Conservation (phyloP, 2,797 vertebrate species). For the Myripristis jacobus region DNA sequence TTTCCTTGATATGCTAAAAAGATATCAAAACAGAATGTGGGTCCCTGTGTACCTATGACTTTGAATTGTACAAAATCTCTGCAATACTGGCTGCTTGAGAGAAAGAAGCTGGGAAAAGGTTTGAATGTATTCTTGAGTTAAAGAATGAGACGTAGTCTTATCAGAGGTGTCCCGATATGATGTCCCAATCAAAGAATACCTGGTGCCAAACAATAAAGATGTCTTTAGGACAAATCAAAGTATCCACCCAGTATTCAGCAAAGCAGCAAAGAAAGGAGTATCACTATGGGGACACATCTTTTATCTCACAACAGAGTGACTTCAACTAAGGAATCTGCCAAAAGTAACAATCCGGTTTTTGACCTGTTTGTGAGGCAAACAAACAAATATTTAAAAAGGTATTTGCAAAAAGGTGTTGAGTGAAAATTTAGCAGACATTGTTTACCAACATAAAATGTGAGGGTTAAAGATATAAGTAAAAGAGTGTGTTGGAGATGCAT, state of each 20-base stretch:
- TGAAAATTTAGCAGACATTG: slow-evolving; percentile 1
- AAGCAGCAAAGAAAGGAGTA: neutral
- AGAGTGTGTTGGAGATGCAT: slow-evolving; percentile 15
- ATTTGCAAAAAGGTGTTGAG: neutral
- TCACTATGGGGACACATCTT: neutral
- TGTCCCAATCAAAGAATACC: slow-evolving; percentile 22
- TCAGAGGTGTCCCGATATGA: slow-evolving; percentile 9
- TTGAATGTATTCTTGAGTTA: slow-evolving; percentile 33
- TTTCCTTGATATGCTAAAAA: neutral
- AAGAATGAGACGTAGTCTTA: slow-evolving; percentile 25
- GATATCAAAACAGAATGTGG: neutral
- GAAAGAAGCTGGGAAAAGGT: slow-evolving; percentile 31
- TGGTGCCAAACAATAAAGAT: neutral
- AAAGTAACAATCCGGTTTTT: slow-evolving; percentile 17
- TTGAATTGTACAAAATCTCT: slow-evolving; percentile 27
- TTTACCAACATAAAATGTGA: neutral
- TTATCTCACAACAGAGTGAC: neutral
- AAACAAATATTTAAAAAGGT: neutral
- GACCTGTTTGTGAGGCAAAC: slow-evolving; percentile 6
- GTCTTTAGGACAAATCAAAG: neutral
- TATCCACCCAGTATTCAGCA: neutral
- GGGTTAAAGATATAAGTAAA: neutral
- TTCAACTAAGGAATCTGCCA: slow-evolving; percentile 3
- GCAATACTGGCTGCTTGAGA: slow-evolving; percentile 34
- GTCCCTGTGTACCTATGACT: neutral